Conservation (phyloP, 1,140 invertebrate species). For the Trinorchestia longiramus region DNA sequence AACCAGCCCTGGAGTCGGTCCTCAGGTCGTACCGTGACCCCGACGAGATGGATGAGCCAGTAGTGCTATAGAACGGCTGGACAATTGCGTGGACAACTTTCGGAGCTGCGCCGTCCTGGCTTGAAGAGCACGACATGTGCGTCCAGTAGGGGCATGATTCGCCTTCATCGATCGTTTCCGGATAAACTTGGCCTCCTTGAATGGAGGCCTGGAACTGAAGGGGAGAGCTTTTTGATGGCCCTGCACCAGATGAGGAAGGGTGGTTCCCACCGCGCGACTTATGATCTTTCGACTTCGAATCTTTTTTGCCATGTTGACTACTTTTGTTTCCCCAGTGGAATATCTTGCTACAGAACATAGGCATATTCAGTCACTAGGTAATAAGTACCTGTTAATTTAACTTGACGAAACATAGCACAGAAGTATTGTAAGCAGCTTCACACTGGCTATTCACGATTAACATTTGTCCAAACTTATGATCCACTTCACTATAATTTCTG, state of each 20-base stretch:
- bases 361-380: not conserved
- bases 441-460: not conserved
- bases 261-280: constrained; percentile 30
- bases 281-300: constrained; percentile 27
- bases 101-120: constrained; percentile 13
- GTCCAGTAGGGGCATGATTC: constrained; percentile 53
- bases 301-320: constrained; percentile 52
- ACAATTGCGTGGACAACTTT: constrained; percentile 51
- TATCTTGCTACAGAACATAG: constrained; percentile 49
- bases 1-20: constrained; percentile 13
- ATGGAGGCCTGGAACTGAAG: constrained; percentile 48
- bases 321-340: constrained; percentile 44
- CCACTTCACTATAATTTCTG: not conserved
- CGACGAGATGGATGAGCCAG: constrained; percentile 24
- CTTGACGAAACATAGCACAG: constrained; percentile 8
- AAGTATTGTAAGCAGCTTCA: not conserved
- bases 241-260: constrained; percentile 12
- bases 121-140: constrained; percentile 45
- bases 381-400: not conserved
- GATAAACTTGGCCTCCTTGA: constrained; percentile 51
- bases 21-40: constrained; percentile 43
- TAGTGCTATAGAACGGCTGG: constrained; percentile 46
- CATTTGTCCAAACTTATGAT: not conserved
- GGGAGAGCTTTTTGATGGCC: constrained; percentile 34
- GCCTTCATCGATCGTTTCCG: constrained; percentile 52